Base-by-base conservation (phyloP, 1,140 invertebrate genomes). In the Rhagoletis pomonella region DNA sequence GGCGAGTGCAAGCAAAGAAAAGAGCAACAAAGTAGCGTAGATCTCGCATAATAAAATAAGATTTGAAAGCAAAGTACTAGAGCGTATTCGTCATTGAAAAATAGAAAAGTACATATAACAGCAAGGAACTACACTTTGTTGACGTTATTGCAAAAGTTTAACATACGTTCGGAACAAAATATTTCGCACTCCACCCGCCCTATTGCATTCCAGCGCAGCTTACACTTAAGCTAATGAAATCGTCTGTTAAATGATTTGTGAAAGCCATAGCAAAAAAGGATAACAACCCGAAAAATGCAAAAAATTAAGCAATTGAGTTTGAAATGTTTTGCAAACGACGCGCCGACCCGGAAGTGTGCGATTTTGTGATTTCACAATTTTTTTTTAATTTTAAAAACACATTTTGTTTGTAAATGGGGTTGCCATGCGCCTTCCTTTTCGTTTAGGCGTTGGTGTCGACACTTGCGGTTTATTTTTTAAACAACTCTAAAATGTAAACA, bases 191-290 rank as follows among this genome's bases (percentile, higher is more conserved):
- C 12, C 73, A 55, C n/a, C 3, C 39, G 1, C 73, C n/a, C 73
- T 14, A 2, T 14, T 14, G 9, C 60, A 62, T n/a, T 39, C 17
- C 12, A 81, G 73, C 44, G 19, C 55, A 17, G 44, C 69, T 81
- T 81, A 55, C 59, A 85, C 55, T 85, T 85, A 60, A 85, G 17
- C 84, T 84, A 87, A 92, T 92, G 91, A 92, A 92, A 92, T 92
- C 90, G 90, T 91, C 89, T 92, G 91, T 90, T 89, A 92, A 92
- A 92, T 92, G 91, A 91, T 90, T 91, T 91, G 91, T 92, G 90
- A 92, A 90, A 90, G 88, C 88, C 90, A 42, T n/a, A 60, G 55
- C 5, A 29, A 29, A 42, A 29, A 65, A 59, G 81, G 42, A 62
- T 59, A 87, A 67, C 58, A 59, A 87, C 50, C 67, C 47, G 77